phyloP scores from a whole-genome alignment of 2,113 vertebrate species.

The Trochalopteron elliotii region DNA sequence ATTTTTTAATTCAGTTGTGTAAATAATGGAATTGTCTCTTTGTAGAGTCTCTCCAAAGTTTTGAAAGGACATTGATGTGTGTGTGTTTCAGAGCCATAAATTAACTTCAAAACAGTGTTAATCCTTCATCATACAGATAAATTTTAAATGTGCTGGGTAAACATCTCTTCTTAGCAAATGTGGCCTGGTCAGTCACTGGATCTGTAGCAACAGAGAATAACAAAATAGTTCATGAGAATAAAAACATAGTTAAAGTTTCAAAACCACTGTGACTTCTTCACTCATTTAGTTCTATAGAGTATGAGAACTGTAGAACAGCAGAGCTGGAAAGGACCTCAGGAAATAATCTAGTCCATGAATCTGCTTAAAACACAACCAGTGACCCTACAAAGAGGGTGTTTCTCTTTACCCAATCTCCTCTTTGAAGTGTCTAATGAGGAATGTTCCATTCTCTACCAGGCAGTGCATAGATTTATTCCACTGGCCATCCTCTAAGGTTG shows the following conservation, averaged over 20 bases:
- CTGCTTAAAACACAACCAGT: neutral
- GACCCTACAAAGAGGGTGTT: neutral
- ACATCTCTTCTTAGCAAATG: neutral
- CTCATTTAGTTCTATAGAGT: neutral
- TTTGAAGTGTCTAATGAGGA: neutral
- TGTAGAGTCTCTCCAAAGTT: neutral
- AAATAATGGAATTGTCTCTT: conserved; percentile 27
- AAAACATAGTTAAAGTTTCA: neutral
- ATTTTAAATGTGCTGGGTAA: neutral
- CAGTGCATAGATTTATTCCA: neutral
- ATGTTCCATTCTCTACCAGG: neutral
- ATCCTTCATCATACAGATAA: neutral
- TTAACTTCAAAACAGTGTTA: neutral
- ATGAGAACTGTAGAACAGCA: neutral
- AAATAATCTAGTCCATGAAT: neutral
- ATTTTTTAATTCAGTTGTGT: neutral
- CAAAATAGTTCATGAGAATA: neutral
- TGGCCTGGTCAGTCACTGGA: neutral
- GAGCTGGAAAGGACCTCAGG: neutral
- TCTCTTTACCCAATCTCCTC: neutral
- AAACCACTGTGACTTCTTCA: neutral
- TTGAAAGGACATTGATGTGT: conserved; percentile 7
- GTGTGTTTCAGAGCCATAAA: neutral
- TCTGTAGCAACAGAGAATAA: neutral
- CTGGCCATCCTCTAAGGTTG: neutral